phyloP scores from a whole-genome alignment of 2,797 vertebrate genomes.

The Ceryle rudis region DNA sequence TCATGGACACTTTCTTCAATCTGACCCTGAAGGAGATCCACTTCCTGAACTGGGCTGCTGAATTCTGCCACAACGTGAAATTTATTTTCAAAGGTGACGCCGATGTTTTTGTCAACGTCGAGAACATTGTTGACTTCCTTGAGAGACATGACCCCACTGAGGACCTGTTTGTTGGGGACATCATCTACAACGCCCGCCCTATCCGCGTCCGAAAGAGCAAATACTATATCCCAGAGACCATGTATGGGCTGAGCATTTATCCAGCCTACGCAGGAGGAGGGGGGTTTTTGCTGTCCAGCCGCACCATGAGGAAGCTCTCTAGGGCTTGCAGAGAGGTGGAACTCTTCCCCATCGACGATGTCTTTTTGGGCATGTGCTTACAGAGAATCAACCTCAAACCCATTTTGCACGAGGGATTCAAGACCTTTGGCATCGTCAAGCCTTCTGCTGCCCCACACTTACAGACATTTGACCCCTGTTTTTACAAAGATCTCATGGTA shows the following conservation, averaged over 20 bases:
- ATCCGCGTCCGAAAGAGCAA: slow-evolving; percentile 90
- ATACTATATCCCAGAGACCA: slow-evolving; percentile 91
- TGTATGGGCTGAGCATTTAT: slow-evolving; percentile 90
- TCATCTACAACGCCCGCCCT: slow-evolving; percentile 91
- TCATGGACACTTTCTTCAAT: slow-evolving; percentile 97
- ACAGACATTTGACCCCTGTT: slow-evolving; percentile 94
- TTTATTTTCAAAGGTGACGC: slow-evolving; percentile 96
- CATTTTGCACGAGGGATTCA: slow-evolving; percentile 89
- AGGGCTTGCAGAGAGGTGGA: slow-evolving; percentile 91
- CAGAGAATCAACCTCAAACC: slow-evolving; percentile 90
- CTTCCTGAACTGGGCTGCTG: slow-evolving; percentile 92
- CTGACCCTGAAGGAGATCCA: slow-evolving; percentile 97
- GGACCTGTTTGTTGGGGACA: slow-evolving; percentile 94
- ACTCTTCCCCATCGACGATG: slow-evolving; percentile 96
- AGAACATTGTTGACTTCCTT: slow-evolving; percentile 94
- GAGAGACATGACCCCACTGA: slow-evolving; percentile 68
- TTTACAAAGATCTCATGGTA: slow-evolving; percentile 95
- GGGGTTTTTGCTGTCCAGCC: slow-evolving; percentile 91
- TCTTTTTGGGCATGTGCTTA: slow-evolving; percentile 98
- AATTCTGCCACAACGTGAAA: slow-evolving; percentile 85
- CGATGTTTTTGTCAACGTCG: slow-evolving; percentile 93
- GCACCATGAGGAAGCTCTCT: slow-evolving; percentile 87
- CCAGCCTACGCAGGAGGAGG: slow-evolving; percentile 94
- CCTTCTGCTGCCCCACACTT: slow-evolving; percentile 94
- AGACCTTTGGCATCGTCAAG: slow-evolving; percentile 92